Base-by-base conservation (phyloP, 2,113 vertebrate genomes). In the Pterocles burchelli region DNA sequence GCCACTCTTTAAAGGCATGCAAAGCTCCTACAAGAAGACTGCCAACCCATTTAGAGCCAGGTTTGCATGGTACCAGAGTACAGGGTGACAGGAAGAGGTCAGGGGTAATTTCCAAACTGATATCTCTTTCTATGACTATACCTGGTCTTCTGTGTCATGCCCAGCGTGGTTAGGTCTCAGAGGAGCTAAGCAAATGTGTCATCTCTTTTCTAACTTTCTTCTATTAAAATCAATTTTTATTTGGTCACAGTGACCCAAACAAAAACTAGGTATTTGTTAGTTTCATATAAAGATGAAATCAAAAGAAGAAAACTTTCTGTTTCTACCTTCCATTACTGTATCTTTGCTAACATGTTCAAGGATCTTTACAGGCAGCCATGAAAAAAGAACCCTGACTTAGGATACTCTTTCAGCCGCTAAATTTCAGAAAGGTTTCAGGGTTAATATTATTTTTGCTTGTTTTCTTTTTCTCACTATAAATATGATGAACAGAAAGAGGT, bases 391-490 rank as follows among this genome's bases (percentile, higher is more conserved):
- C 43, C 7, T 20, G 43, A 48, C 55, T 78, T 70, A 59, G 26
- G 33, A 67, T 71, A 67, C 26, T 76, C 76, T 68, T 89, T 93
- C 49, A 76, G 48, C 29, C 86, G 75, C 49, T 70, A 34, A 17
- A 79, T 93, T 90, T 93, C 80, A 87, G 80, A 84, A 84, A 75
- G 45, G 66, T 79, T 96, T 94, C 70, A 78, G 70, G 76, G 88
- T 95, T 96, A 92, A 90, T 88, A 96, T 89, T 89, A 90, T 83
- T 94, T 91, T 84, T 93, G 29, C 85, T 93, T 95, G 85, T 97
- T 97, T 95, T 94, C 94, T 93, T 90, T 94, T 93, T 96, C 92
- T 94, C 88, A 91, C 93, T 95, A 94, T 96, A 97, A 97, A 97
- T 97, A 94, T 1, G 15, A 95, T 91, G 85, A 94, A 55, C 93